Evolutionary conservation across 2,888 invertebrate genomes (phyloP), one percentile per base, ranked within the genome.

Genomic region (Rhamnusium bicolor): DNA sequence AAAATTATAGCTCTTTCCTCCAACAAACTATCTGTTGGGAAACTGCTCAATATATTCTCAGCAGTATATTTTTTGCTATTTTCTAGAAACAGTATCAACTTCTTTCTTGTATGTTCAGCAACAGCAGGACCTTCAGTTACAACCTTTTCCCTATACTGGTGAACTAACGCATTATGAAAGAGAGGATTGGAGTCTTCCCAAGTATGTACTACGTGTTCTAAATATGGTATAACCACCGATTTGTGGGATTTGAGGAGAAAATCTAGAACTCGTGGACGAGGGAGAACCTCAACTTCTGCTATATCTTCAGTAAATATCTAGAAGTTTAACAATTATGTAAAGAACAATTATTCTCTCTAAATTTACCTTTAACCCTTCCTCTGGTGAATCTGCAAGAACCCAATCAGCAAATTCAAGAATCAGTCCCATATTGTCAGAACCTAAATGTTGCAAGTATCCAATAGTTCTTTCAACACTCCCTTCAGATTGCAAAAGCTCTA

Each of bases 1-100:
- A 98, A 89, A 74, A 99, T 94, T n/a, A 99, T 91, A 0, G 99
- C 98, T 73, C 98, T 91, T 87, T 99, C 99, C 86, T 98, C 98
- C 84, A 95, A 93, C 82, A 99, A 89, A 86, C 91, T 90, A 82
- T 97, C 94, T 51, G 92, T 92, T 0, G 98, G 98, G 81, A 98
- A 97, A 84, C 96, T 94, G 19, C 94, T 90, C 21, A 98, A 89
- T 0, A 98, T 94, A 60, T 94, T 92, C 87, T 98, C 97, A 0
- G 98, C 95, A 0, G 94, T 94, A 84, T 98, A 98, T 85, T 93
- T 89, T 8, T 90, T 88, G 0, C 98, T 98, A 76, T 92, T 92
- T 81, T 95, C 93, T 40, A 98, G 89, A 88, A 98, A 96, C 51
- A 92, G 90, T 16, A 96, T 88, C 68, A 99, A 89, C 82, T 93